A percentile compares a stretch with the other conserved stretches of the same genome.
phyloP scores from a whole-genome alignment of 1,140 invertebrate species.

The Macrobrachium rosenbergii region DNA sequence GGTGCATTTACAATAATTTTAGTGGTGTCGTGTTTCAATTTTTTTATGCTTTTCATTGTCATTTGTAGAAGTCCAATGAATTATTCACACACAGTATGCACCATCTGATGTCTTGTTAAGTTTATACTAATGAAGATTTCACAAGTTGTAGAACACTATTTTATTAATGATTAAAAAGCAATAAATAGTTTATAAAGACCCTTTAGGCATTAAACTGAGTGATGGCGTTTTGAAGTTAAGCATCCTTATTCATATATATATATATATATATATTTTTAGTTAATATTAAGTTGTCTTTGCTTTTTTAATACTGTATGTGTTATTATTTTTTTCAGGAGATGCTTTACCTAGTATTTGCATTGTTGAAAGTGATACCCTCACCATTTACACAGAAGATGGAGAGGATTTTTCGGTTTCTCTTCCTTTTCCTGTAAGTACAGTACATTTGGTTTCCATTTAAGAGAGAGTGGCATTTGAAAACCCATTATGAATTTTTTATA shows the following conservation, averaged over 20 bases:
- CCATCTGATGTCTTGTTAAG: background rate
- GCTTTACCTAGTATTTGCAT: constrained; percentile 78
- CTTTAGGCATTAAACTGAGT: too few relatives aligned
- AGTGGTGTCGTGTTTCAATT: background rate
- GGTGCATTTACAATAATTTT: constrained; percentile 31
- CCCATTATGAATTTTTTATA: too few relatives aligned
- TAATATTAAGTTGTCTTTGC: background rate
- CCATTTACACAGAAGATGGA: constrained; percentile 83
- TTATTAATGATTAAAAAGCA: too few relatives aligned
- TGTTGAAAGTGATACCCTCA: constrained; percentile 82
- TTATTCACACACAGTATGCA: background rate
- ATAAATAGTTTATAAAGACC: too few relatives aligned
- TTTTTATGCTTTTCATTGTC: background rate
- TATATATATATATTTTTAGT: background rate
- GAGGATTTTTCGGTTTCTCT: constrained; percentile 86
- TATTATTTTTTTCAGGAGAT: constrained; percentile 66
- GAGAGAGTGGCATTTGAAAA: background rate
- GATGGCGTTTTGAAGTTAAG: too few relatives aligned
- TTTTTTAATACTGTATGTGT: background rate
- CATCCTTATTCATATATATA: too few relatives aligned
- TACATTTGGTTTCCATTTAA: background rate
- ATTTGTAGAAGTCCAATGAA: background rate
- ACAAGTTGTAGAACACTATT: too few relatives aligned
- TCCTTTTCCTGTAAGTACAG: constrained; percentile 83
- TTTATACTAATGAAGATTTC: too few relatives aligned